These are phyloP conservation scores for Andrena praecox DNA, from an alignment of 2,888 invertebrate genomes.

Conservation along the genomic window DNA sequence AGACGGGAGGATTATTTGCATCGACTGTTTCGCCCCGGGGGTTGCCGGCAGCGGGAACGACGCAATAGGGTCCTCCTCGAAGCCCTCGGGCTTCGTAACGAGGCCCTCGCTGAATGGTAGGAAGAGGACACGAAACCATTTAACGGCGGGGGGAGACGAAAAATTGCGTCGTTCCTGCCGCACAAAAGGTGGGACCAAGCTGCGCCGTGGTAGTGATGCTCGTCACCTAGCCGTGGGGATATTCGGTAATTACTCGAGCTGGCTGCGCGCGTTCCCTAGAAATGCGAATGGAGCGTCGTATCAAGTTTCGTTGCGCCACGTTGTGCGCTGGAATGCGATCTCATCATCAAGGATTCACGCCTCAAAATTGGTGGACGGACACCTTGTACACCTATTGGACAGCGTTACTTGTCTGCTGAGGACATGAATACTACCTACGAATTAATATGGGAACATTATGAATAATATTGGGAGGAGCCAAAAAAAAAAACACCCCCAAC, in stretches of 20 bases:
- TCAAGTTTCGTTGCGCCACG: background rate
- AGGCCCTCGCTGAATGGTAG: conserved; percentile 1
- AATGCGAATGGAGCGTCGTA: background rate
- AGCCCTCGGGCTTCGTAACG: conserved; percentile 13
- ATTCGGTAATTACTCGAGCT: conserved; percentile 19
- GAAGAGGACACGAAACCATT: conserved; percentile 38
- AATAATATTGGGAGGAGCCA: too few species aligned
- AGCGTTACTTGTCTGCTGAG: too few species aligned
- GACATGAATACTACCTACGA: too few species aligned
- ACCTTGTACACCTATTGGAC: background rate
- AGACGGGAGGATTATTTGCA: conserved; percentile 38
- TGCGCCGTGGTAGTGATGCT: background rate
- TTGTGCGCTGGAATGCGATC: background rate
- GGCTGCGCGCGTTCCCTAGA: conserved; percentile 7
- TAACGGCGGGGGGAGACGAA: conserved; percentile 24
- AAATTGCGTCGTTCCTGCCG: conserved; percentile 25
- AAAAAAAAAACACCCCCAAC: too few species aligned
- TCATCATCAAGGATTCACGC: background rate
- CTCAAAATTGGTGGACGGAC: background rate
- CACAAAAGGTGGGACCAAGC: background rate
- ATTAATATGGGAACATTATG: too few species aligned
- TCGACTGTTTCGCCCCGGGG: conserved; percentile 16
- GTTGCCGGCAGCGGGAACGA: conserved; percentile 25
- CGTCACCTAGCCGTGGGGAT: background rate
- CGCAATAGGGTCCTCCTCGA: conserved; percentile 32